phyloP scores from a whole-genome alignment of 2,888 invertebrate species.

The Acrobasis suavella region DNA sequence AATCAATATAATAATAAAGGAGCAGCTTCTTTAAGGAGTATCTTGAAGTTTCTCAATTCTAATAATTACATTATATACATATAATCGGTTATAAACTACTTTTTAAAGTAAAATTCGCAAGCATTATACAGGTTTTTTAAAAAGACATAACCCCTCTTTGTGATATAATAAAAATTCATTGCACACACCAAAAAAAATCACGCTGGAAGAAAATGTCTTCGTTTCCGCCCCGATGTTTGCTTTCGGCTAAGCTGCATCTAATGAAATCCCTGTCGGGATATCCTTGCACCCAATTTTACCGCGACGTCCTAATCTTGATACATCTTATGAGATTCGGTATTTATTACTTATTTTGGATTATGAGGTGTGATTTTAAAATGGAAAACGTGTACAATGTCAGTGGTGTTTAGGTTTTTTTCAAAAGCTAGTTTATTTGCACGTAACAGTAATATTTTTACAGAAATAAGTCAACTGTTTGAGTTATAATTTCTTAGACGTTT shows the following conservation, averaged over 20 bases:
- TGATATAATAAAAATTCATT: conserved; percentile 63
- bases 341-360: background rate
- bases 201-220: conserved; percentile 69
- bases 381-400: background rate
- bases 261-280: conserved; percentile 80
- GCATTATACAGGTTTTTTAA: background rate
- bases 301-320: conserved; percentile 48
- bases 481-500: too few relatives aligned
- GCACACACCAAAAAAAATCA: conserved; percentile 64
- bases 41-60: too few relatives aligned
- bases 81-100: too few relatives aligned
- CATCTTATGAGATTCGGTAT: conserved; percentile 24
- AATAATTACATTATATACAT: too few relatives aligned
- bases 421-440: too few relatives aligned
- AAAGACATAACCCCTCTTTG: conserved; percentile 18
- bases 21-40: too few relatives aligned
- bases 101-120: too few relatives aligned
- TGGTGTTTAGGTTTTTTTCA: background rate
- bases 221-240: conserved; percentile 77
- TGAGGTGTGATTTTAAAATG: background rate
- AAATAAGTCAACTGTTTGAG: too few relatives aligned
- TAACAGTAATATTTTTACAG: too few relatives aligned
- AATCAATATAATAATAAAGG: too few relatives aligned
- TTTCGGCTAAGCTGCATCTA: conserved; percentile 80
- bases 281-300: conserved; percentile 66